Evolutionary conservation across 2,113 vertebrate genomes (phyloP).

Genomic region (Cryptotis parvus): DNA sequence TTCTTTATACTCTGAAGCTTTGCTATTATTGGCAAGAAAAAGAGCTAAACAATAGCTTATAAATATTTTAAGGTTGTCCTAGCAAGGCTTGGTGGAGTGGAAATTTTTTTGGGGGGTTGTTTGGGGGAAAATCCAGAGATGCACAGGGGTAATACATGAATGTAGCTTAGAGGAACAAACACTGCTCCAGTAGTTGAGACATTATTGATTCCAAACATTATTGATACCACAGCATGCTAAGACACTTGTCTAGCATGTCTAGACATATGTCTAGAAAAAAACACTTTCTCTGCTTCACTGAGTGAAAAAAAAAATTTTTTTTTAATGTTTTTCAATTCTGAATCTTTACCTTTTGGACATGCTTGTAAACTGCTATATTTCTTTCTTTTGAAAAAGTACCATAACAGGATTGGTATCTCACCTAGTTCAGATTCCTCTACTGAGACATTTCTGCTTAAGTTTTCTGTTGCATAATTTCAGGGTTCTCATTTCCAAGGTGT

Average conservation of each 20-base stretch:
- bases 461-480: neutral
- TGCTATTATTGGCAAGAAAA: conserved; percentile 48
- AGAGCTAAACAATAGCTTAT: conserved; percentile 35
- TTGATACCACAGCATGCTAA: no score
- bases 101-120: neutral
- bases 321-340: neutral
- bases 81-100: neutral
- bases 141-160: no score
- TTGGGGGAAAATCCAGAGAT: no score
- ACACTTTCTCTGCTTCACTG: no score
- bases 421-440: neutral
- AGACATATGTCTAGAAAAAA: no score
- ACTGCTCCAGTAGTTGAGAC: no score
- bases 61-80: conserved; percentile 47
- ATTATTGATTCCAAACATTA: no score
- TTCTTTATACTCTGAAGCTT: conserved; percentile 23
- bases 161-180: no score
- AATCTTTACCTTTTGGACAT: neutral
- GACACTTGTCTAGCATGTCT: no score
- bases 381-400: conserved; percentile 19
- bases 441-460: neutral
- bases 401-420: neutral
- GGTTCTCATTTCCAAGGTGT: neutral
- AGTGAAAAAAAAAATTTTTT: no score
- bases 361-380: conserved; percentile 1